Conservation (phyloP, 2,888 invertebrate genomes). For the Drosophila lacicola region DNA sequence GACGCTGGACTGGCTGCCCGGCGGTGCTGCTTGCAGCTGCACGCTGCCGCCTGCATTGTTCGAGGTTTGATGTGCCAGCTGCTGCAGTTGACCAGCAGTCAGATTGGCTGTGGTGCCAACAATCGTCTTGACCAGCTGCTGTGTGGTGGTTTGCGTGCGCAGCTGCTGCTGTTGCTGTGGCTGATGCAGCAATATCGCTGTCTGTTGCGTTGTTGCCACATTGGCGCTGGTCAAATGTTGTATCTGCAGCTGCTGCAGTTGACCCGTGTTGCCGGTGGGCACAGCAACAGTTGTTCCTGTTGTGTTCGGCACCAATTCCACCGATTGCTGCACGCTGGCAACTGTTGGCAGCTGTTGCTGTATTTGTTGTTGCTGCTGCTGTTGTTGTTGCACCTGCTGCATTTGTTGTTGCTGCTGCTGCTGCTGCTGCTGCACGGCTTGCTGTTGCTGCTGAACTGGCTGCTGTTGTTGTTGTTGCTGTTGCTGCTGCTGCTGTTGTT, state of each 20-base stretch:
- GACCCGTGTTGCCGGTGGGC: slow-evolving; percentile 53
- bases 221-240: slow-evolving; percentile 70
- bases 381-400: slow-evolving; percentile 67
- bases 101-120: slow-evolving; percentile 79
- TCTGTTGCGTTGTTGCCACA: slow-evolving; percentile 66
- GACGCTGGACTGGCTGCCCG: slow-evolving; percentile 80
- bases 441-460: slow-evolving; percentile 58
- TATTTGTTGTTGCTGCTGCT: slow-evolving; percentile 74
- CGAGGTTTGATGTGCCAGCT: slow-evolving; percentile 83
- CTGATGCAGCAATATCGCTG: slow-evolving; percentile 80
- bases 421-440: slow-evolving; percentile 78
- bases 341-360: slow-evolving; percentile 53
- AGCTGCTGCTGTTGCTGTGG: slow-evolving; percentile 58
- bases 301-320: slow-evolving; percentile 59
- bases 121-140: slow-evolving; percentile 84
- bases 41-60: slow-evolving; percentile 54
- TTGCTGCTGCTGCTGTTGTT: slow-evolving; percentile 43
- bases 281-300: slow-evolving; percentile 55
- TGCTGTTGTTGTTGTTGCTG: slow-evolving; percentile 46
- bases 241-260: slow-evolving; percentile 80
- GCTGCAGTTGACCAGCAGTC: slow-evolving; percentile 86
- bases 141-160: slow-evolving; percentile 57
- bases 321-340: slow-evolving; percentile 44
- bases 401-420: slow-evolving; percentile 51
- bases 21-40: slow-evolving; percentile 73